phyloP scores from a whole-genome alignment of 2,797 vertebrate species.

The Alauda arvensis region DNA sequence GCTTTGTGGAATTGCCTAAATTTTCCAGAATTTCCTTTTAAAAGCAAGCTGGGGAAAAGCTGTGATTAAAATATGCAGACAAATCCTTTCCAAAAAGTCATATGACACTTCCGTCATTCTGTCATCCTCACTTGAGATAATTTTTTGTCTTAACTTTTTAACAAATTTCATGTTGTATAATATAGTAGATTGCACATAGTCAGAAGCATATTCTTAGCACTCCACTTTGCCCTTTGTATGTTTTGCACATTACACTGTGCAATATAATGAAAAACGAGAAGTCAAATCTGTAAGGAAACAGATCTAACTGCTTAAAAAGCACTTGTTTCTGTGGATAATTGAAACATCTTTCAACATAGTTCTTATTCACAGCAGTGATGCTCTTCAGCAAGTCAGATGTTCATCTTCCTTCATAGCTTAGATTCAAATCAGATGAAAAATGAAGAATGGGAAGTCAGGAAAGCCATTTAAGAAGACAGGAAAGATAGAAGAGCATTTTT shows the following conservation, averaged over 20 bases:
- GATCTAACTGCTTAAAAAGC: neutral
- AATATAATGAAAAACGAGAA: neutral
- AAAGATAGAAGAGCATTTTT: neutral
- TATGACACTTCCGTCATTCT: neutral
- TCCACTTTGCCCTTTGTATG: neutral
- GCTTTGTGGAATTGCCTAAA: neutral
- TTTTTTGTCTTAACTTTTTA: neutral
- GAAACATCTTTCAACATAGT: neutral
- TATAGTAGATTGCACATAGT: neutral
- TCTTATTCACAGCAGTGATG: neutral
- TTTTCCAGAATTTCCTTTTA: slow-evolving; percentile 7
- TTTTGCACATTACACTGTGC: neutral
- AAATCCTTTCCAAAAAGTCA: neutral
- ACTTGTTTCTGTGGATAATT: neutral
- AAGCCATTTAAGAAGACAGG: neutral
- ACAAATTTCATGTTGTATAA: neutral
- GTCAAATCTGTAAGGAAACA: neutral
- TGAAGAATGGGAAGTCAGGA: neutral
- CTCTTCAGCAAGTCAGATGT: neutral
- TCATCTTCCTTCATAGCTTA: neutral
- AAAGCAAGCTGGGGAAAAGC: neutral
- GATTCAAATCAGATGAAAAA: slow-evolving; percentile 22
- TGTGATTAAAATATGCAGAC: neutral
- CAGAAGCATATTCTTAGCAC: neutral
- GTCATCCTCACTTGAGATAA: neutral